phyloP scores from a whole-genome alignment of 2,888 invertebrate genomes.

The Diogma glabrata region DNA sequence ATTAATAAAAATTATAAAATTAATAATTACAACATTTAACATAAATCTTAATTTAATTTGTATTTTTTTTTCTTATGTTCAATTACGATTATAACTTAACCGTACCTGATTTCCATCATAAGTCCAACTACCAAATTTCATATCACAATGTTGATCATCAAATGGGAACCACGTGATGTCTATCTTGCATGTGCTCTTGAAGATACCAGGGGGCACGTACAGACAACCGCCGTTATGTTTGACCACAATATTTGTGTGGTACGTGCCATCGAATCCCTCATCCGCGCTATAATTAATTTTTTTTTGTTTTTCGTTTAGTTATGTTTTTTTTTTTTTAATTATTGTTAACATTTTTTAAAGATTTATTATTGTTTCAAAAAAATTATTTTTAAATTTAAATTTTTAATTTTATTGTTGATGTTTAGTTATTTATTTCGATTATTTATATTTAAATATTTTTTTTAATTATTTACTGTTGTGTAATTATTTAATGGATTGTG shows the following conservation, averaged over 20 bases:
- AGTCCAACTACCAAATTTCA: conserved; percentile 99
- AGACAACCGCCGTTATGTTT: conserved; percentile 96
- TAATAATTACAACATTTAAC: too few relatives aligned
- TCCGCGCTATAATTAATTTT: conserved; percentile 71
- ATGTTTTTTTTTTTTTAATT: conserved; percentile 15
- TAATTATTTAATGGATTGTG: neutral
- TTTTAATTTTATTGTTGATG: neutral
- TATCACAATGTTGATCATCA: conserved; percentile 99
- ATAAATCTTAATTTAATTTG: neutral
- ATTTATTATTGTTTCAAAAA: conserved; percentile 5
- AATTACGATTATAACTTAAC: too few relatives aligned
- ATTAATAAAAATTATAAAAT: too few relatives aligned
- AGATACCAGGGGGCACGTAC: conserved; percentile 99
- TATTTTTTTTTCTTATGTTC: neutral
- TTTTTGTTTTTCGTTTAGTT: conserved; percentile 26
- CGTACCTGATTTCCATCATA: conserved; percentile 93
- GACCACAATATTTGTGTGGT: conserved; percentile 99
- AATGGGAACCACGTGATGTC: conserved; percentile 99
- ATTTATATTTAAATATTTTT: conserved; percentile 13
- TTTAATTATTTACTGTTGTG: neutral
- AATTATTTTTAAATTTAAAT: conserved; percentile 11
- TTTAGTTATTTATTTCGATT: conserved; percentile 21
- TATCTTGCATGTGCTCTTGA: conserved; percentile 99
- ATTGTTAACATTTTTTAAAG: conserved; percentile 8
- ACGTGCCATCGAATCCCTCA: conserved; percentile 99